A percentile compares a stretch with the other conserved stretches of the same genome.
phyloP scores from a whole-genome alignment of 2,888 invertebrate species.

The Synergus umbraculus region DNA sequence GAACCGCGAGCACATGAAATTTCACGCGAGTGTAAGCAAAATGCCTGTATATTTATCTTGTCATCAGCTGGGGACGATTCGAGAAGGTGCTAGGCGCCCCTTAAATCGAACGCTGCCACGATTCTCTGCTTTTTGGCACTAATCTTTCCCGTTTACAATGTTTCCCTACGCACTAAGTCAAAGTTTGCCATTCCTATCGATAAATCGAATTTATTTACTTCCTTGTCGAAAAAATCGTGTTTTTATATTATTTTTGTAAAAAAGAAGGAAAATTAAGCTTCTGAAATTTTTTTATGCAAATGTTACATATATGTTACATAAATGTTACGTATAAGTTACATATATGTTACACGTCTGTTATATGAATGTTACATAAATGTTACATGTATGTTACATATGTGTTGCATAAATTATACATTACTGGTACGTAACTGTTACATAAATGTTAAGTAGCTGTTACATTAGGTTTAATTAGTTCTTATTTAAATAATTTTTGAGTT shows the following conservation, averaged over 20 bases:
- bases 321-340: too few species aligned
- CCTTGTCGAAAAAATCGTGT: not conserved
- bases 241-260: not conserved
- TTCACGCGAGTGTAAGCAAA: not conserved
- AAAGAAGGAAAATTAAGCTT: not conserved
- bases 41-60: not conserved
- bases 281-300: too few species aligned
- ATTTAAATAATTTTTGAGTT: not conserved
- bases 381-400: not conserved
- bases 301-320: too few species aligned
- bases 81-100: conserved; percentile 3
- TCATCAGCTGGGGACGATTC: not conserved
- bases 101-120: not conserved
- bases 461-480: too few species aligned
- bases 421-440: too few species aligned
- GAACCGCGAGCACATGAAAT: not conserved
- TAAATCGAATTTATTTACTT: not conserved
- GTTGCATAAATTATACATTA: too few species aligned
- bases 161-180: not conserved
- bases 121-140: conserved; percentile 4
- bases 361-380: not conserved
- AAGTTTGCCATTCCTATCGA: not conserved
- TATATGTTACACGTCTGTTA: not conserved
- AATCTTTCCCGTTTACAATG: not conserved
- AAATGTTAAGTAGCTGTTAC: too few species aligned